A percentile compares a stretch with the other conserved stretches of the same genome.
These are phyloP conservation scores for Mantis religiosa DNA, from an alignment of 2,888 invertebrate species.

Conservation along the genomic window DNA sequence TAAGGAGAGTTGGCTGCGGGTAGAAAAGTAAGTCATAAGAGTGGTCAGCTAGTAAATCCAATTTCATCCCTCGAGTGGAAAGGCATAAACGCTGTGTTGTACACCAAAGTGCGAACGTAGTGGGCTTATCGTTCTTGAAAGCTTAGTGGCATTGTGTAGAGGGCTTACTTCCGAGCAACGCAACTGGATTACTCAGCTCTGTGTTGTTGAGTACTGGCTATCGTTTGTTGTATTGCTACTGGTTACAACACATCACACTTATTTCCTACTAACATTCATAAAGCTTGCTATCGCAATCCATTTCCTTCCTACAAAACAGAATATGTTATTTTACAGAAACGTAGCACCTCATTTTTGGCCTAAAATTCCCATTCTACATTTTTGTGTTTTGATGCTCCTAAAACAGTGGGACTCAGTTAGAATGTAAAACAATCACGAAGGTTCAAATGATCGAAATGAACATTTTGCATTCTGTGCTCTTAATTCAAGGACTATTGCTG, in stretches of 20 bases:
- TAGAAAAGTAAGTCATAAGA: not conserved
- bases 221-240: not conserved
- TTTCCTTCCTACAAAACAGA: too few relatives aligned
- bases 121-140: not conserved
- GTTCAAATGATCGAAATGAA: too few relatives aligned
- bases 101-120: not conserved
- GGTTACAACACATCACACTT: not conserved
- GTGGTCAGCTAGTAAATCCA: not conserved
- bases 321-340: too few relatives aligned
- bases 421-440: too few relatives aligned
- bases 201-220: not conserved
- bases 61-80: not conserved
- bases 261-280: too few relatives aligned
- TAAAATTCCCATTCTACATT: too few relatives aligned
- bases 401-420: too few relatives aligned
- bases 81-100: not conserved
- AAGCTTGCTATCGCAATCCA: too few relatives aligned
- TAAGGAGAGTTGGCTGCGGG: not conserved
- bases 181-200: not conserved
- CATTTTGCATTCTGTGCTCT: too few relatives aligned
- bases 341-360: too few relatives aligned
- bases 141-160: not conserved
- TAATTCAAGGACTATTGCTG: too few relatives aligned
- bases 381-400: too few relatives aligned
- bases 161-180: not conserved